These are phyloP conservation scores for Anomalospiza imberbis DNA, from an alignment of 2,797 vertebrate species.

Conservation along the genomic window DNA sequence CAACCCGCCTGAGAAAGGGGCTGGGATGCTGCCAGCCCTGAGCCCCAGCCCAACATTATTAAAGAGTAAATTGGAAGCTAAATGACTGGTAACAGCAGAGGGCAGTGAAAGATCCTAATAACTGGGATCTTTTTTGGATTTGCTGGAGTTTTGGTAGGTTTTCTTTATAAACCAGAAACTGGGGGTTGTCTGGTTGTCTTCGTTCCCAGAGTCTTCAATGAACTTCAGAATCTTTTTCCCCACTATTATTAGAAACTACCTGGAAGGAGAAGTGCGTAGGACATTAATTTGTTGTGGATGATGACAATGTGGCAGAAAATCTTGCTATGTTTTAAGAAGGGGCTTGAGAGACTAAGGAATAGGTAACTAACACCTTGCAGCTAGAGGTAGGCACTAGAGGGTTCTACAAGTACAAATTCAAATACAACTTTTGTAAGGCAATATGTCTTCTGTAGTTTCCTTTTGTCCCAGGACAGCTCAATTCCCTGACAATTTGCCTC, in stretches of 20 bases:
- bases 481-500: not conserved
- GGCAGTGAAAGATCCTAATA: conserved; percentile 41
- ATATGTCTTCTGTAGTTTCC: not conserved
- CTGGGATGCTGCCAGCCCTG: conserved; percentile 59
- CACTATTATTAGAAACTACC: not conserved
- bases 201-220: not conserved
- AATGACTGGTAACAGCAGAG: conserved; percentile 49
- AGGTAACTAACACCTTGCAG: not conserved
- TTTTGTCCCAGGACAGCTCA: not conserved
- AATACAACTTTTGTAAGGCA: not conserved
- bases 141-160: not conserved
- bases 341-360: not conserved
- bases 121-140: not conserved
- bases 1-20: conserved; percentile 28
- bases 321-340: not conserved
- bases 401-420: not conserved
- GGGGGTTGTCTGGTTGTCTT: not conserved
- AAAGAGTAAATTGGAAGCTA: conserved; percentile 31
- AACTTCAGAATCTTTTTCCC: not conserved
- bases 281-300: not conserved
- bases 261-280: not conserved
- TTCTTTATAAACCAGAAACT: not conserved
- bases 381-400: not conserved
- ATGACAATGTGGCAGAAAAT: not conserved
- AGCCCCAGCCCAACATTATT: conserved; percentile 17